Evolutionary conservation across 1,140 invertebrate genomes (phyloP).

Genomic region (Diachasma alloeum): DNA sequence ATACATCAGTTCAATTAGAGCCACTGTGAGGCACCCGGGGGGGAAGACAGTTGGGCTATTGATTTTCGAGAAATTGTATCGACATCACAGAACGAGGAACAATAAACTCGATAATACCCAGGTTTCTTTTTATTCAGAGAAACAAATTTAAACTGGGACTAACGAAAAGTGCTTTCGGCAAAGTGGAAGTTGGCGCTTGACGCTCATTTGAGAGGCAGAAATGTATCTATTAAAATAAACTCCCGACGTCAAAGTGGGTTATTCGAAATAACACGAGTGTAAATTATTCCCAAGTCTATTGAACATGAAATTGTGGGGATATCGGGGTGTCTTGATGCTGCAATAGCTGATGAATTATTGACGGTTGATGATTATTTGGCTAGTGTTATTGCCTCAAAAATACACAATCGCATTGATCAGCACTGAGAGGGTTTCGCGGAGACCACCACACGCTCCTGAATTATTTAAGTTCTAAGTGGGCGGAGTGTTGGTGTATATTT

Average conservation of each 20-base stretch:
- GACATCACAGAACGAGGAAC: background rate
- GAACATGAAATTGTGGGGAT: background rate
- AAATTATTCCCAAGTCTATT: background rate
- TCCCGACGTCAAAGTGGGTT: background rate
- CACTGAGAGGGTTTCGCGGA: background rate
- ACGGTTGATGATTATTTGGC: no score
- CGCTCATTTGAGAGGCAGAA: background rate
- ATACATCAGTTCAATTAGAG: background rate
- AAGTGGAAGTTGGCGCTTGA: background rate
- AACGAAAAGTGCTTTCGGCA: background rate
- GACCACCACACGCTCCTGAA: constrained; percentile 31
- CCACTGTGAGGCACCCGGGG: background rate
- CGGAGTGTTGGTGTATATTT: constrained; percentile 42
- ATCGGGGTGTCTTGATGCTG: background rate
- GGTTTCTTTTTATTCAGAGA: background rate
- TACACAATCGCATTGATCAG: background rate
- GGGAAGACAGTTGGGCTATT: background rate
- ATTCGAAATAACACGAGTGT: background rate
- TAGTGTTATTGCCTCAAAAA: background rate
- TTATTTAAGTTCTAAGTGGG: constrained; percentile 31
- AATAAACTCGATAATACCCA: background rate
- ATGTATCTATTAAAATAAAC: background rate
- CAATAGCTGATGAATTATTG: no score
- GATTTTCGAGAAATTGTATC: background rate
- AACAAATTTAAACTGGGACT: background rate